Evolutionary conservation across 2,888 invertebrate species (phyloP).

Genomic region (Leptopilina syphax): DNA sequence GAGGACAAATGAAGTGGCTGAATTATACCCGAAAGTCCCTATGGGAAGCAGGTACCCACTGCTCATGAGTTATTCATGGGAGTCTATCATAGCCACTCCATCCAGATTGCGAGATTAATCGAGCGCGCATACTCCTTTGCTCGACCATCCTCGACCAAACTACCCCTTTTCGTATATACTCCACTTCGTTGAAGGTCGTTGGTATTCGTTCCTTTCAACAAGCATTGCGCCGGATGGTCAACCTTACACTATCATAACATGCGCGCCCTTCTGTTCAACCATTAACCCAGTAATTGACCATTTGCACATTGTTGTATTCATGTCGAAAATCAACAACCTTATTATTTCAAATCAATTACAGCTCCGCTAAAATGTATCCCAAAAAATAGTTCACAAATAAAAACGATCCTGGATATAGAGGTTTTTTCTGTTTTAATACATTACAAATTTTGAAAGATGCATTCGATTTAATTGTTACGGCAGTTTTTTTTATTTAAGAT

Average conservation of each 20-base stretch:
- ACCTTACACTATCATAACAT: constrained; percentile 7
- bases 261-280: background rate
- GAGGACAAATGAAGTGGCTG: constrained; percentile 76
- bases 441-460: too few relatives aligned
- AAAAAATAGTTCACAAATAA: too few relatives aligned
- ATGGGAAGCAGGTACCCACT: constrained; percentile 65
- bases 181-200: background rate
- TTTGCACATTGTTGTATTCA: constrained; percentile 22
- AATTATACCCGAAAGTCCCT: constrained; percentile 74
- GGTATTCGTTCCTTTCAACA: constrained; percentile 29
- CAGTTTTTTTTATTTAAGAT: too few relatives aligned
- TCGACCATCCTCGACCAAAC: constrained; percentile 55
- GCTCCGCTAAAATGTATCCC: background rate
- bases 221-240: constrained; percentile 30
- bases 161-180: constrained; percentile 10
- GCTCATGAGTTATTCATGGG: constrained; percentile 75
- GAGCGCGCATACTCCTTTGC: constrained; percentile 71
- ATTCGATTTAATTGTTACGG: too few relatives aligned
- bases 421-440: too few relatives aligned
- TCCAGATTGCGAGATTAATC: constrained; percentile 76
- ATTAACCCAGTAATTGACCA: constrained; percentile 16
- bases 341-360: background rate
- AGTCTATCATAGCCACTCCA: constrained; percentile 75
- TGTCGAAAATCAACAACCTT: background rate
- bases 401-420: too few relatives aligned